Evolutionary conservation across 2,113 vertebrate genomes (phyloP).

Genomic region (Melanostigma gelatinosum): DNA sequence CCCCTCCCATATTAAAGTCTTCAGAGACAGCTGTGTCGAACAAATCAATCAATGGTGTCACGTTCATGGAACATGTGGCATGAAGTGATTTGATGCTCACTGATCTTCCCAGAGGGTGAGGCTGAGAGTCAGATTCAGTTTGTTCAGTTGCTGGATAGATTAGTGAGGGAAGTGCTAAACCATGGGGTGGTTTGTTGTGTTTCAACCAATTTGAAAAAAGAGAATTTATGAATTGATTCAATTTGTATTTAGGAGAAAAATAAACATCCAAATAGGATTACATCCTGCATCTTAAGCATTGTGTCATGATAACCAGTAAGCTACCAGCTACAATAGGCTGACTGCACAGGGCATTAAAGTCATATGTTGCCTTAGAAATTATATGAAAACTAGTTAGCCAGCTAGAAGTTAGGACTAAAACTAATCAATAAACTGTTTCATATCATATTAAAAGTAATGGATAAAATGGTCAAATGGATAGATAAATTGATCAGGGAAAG

Average conservation of each 20-base stretch:
- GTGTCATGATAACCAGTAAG: neutral
- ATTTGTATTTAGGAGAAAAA: neutral
- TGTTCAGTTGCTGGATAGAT: slow-evolving; percentile 62
- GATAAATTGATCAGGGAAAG: neutral
- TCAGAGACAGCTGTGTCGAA: slow-evolving; percentile 60
- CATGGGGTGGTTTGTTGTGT: neutral
- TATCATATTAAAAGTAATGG: neutral
- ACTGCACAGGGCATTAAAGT: neutral
- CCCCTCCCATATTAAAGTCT: slow-evolving; percentile 52
- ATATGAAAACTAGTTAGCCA: neutral
- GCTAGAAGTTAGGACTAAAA: neutral
- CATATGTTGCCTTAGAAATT: neutral
- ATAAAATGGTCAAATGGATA: neutral
- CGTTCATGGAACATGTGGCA: slow-evolving; percentile 65
- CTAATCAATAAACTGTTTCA: neutral
- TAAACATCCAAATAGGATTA: neutral
- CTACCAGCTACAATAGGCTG: neutral
- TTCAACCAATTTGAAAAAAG: neutral
- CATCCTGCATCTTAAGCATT: neutral
- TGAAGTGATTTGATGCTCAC: slow-evolving; percentile 45
- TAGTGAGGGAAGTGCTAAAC: slow-evolving; percentile 24
- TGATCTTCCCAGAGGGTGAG: slow-evolving; percentile 57
- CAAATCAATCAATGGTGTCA: slow-evolving; percentile 63
- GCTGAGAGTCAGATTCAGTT: slow-evolving; percentile 48
- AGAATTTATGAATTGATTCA: neutral